Conservation (phyloP, 2,113 vertebrate species). For the Saccopteryx leptura region DNA sequence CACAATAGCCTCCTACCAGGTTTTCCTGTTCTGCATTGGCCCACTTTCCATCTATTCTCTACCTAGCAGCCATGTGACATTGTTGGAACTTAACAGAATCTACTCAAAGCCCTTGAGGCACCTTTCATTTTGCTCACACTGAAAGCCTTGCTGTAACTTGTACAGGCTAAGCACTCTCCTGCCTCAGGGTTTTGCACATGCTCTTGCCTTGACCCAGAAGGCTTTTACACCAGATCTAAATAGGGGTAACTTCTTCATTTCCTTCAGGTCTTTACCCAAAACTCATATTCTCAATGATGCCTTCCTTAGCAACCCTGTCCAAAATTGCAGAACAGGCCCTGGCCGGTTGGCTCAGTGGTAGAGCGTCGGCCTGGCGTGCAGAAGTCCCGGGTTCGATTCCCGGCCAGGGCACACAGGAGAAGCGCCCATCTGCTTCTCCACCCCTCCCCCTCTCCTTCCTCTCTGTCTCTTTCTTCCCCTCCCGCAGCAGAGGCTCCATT, state of each 20-base stretch:
- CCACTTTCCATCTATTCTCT: neutral
- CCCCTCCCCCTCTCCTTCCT: too few species aligned
- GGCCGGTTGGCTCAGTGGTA: too few species aligned
- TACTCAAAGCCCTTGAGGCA: neutral
- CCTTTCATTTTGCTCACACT: neutral
- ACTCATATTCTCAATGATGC: neutral
- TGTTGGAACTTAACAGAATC: neutral
- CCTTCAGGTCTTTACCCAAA: conserved; percentile 42
- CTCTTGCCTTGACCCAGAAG: conserved; percentile 20
- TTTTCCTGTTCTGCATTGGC: neutral
- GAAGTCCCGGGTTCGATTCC: too few species aligned
- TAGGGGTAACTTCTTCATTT: neutral
- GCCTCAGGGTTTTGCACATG: neutral
- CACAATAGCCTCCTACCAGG: neutral
- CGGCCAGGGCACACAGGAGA: too few species aligned
- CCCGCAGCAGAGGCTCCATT: too few species aligned
- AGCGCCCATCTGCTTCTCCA: too few species aligned
- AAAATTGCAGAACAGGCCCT: conserved; percentile 60
- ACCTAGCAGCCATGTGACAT: neutral
- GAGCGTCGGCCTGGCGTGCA: too few species aligned
- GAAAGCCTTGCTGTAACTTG: neutral
- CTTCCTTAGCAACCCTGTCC: neutral
- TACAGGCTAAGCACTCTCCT: neutral
- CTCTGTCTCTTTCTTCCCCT: too few species aligned
- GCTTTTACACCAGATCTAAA: neutral